Percentiles rank a stretch among this genome's conserved stretches.
phyloP scores from a whole-genome alignment of 2,113 vertebrate species.

The Coryphaenoides rupestris region DNA sequence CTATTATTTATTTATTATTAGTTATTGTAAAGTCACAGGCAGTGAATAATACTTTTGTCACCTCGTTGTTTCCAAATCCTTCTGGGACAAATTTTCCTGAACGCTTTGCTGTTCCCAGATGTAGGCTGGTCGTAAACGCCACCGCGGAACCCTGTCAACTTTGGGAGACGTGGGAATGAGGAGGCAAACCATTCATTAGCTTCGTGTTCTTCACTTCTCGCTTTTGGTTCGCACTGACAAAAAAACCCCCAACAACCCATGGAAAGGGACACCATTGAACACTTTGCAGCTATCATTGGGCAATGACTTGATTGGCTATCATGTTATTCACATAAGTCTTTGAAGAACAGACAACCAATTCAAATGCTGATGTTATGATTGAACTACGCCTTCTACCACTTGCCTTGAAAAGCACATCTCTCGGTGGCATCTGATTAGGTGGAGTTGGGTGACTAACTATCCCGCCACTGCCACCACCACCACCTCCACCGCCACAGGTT shows the following conservation, averaged over 20 bases:
- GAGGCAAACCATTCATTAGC: too few relatives aligned
- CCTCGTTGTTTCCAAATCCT: slow-evolving; percentile 33
- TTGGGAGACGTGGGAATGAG: neutral
- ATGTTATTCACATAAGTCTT: neutral
- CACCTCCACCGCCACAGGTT: slow-evolving; percentile 15
- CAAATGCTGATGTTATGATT: slow-evolving; percentile 1
- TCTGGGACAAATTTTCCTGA: neutral
- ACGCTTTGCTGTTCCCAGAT: slow-evolving; percentile 31
- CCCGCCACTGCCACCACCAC: too few relatives aligned
- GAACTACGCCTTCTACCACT: neutral
- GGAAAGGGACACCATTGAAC: too few relatives aligned
- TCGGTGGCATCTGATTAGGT: slow-evolving; percentile 3
- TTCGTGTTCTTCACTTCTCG: too few relatives aligned
- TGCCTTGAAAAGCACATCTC: neutral
- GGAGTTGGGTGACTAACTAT: slow-evolving; percentile 9
- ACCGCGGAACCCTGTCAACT: neutral
- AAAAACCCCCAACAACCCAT: too few relatives aligned
- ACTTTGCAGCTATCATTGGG: too few relatives aligned
- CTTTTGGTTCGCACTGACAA: too few relatives aligned
- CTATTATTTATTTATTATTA: neutral
- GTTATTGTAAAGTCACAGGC: neutral
- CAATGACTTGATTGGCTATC: neutral
- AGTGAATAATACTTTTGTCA: slow-evolving; percentile 11
- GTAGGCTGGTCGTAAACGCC: neutral
- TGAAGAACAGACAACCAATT: neutral